Evolutionary conservation across 1,140 invertebrate species (phyloP), one percentile per base, ranked within the genome.

Genomic region (Drosophila subpulchrella): DNA sequence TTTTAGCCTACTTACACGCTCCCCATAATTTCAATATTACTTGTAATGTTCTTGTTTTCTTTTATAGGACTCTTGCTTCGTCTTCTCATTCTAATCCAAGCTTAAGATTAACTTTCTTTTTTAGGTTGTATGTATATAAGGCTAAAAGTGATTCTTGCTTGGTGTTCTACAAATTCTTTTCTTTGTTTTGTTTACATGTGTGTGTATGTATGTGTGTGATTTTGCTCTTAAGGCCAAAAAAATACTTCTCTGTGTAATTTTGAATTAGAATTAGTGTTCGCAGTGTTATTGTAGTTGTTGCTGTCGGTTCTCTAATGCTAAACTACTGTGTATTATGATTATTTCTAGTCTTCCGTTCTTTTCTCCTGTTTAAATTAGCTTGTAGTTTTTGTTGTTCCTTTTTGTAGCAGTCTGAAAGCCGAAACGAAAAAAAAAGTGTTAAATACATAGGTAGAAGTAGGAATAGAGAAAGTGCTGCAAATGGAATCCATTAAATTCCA

Each of bases 271-370:
- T 51, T 57, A 41, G 36, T 67, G 27, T 51, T 51, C 32, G 30
- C 20, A 53, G 65, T 39, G 39, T 74, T 17, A 8, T 60, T 75
- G 63, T 60, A 76, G 60, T 73, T 15, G 34, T 51, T 68, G 63
- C 57, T 81, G 61, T 80, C 63, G 47, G 61, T 48, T 65, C 10
- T 44, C 47, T 50, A 12, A 53, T 50, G 53, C 20, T 67, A 78
- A 78, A 41, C 51, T 80, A 67, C 53, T 65, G 27, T 57, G 72
- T 67, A 53, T 73, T 75, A 71, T 62, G 70, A 67, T 86, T 80
- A 76, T 73, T 59, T 88, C 77, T 81, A 89, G 85, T 89, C 85
- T 89, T 89, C 81, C 73, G 68, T 71, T 88, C 83, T 88, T 82
- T 88, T 83, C 88, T 88, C 84, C 85, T 86, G 50, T 41, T 66